Conservation (phyloP, 2,888 invertebrate genomes). For the Drosophila fulvimacula region DNA sequence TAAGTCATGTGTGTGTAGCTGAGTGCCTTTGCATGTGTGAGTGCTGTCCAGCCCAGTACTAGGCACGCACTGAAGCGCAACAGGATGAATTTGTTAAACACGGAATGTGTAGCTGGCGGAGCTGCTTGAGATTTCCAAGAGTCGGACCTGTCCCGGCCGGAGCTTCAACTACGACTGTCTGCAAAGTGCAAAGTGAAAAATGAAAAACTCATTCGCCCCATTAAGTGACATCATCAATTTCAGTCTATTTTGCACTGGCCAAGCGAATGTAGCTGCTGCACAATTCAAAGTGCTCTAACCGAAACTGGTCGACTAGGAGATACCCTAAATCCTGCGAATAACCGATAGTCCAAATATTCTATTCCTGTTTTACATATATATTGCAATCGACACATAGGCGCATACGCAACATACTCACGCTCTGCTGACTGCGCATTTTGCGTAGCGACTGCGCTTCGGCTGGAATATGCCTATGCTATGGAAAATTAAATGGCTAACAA, state of each 20-base stretch:
- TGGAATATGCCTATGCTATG: no score
- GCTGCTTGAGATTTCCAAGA: slow-evolving; percentile 1
- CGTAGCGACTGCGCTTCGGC: no score
- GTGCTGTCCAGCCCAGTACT: slow-evolving; percentile 40
- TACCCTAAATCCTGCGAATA: no score
- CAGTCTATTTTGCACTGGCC: slow-evolving; percentile 76
- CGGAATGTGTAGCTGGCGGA: slow-evolving; percentile 43
- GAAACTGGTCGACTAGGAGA: no score
- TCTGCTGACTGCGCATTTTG: no score
- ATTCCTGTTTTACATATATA: no score
- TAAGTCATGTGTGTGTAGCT: background rate
- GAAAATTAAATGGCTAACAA: no score
- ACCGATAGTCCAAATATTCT: no score
- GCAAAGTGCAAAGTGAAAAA: slow-evolving; percentile 70
- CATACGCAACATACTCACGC: no score
- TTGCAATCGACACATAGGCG: no score
- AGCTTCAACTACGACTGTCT: background rate
- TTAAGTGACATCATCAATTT: slow-evolving; percentile 83
- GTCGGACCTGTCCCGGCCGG: background rate
- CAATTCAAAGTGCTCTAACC: background rate
- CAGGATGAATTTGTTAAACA: slow-evolving; percentile 79
- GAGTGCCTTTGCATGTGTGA: background rate
- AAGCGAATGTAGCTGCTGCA: slow-evolving; percentile 36
- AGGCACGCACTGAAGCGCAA: slow-evolving; percentile 71
- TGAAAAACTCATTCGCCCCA: slow-evolving; percentile 80